A percentile compares a stretch with the other conserved stretches of the same genome.
Conservation (phyloP, 2,113 vertebrate genomes). For the human region GRCh38 chr14:89438501-89439000, state of each 20-base stretch:
- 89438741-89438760: background rate
- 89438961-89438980: no score
- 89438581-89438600: background rate
- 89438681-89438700: background rate
- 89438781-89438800: no score
- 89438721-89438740: background rate
- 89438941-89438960: no score
- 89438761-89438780: no score
- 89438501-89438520: background rate
- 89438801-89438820: no score
- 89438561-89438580: background rate
- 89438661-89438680: background rate
- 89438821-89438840: no score
- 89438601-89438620: accelerated
- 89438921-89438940: no score
- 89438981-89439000: no score
- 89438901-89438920: no score
- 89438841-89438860: no score
- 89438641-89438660: background rate
- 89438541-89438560: background rate
- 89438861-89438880: no score
- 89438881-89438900: no score
- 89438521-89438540: constrained; percentile 2
- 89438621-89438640: background rate
- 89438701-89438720: background rate